Conservation (phyloP, 2,797 vertebrate genomes). For the Capromys pilorides region DNA sequence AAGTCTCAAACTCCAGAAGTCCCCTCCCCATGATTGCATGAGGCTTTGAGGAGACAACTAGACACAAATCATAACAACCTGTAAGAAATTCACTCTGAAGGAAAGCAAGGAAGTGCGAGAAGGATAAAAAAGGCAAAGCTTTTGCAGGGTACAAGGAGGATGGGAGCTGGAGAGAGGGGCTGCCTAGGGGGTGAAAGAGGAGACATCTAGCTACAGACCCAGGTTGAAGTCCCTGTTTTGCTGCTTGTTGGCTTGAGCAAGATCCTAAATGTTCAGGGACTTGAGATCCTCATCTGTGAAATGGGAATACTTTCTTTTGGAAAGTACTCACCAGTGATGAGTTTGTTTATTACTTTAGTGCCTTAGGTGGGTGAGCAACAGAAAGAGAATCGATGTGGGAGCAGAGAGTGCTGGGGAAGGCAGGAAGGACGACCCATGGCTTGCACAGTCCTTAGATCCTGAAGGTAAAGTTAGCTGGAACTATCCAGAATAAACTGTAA, state of each 20-base stretch:
- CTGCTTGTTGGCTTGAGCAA: not conserved
- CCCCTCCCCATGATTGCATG: too few relatives aligned
- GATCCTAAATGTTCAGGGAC: not conserved
- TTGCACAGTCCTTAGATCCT: not conserved
- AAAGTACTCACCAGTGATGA: not conserved
- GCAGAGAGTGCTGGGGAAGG: not conserved
- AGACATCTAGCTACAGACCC: not conserved
- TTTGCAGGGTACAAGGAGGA: not conserved
- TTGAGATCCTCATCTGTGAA: not conserved
- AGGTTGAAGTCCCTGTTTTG: not conserved
- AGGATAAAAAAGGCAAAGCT: not conserved
- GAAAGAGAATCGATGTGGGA: not conserved
- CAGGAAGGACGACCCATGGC: not conserved
- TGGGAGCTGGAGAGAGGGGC: not conserved
- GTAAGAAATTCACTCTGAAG: not conserved
- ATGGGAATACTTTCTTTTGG: not conserved
- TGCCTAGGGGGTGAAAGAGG: not conserved
- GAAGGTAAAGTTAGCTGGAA: not conserved
- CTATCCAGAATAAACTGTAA: not conserved
- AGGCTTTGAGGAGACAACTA: too few relatives aligned
- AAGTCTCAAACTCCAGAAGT: too few relatives aligned
- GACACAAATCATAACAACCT: too few relatives aligned
- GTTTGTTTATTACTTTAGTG: not conserved
- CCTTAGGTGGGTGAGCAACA: not conserved
- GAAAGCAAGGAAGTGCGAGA: not conserved